A percentile compares a stretch with the other conserved stretches of the same genome.
These are phyloP conservation scores for Leptinotarsa rubiginosa DNA, from an alignment of 2,888 invertebrate genomes.

Conservation along the genomic window DNA sequence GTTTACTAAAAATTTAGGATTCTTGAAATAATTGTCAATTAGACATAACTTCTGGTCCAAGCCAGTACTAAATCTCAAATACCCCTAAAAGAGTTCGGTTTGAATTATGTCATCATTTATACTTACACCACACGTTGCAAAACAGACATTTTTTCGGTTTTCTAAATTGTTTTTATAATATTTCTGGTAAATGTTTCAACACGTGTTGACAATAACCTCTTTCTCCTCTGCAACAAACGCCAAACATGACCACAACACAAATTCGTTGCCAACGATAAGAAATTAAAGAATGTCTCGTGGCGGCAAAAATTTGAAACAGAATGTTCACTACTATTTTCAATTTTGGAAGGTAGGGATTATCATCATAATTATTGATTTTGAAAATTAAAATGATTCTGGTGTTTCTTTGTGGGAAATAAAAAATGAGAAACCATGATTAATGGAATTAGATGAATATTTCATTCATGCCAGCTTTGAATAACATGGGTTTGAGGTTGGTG, in stretches of 20 bases:
- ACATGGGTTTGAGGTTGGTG: no score
- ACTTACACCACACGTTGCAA: conserved; percentile 66
- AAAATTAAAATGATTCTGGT: no score
- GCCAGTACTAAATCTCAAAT: no score
- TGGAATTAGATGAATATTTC: no score
- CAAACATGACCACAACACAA: neutral
- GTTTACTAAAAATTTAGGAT: conserved; percentile 75
- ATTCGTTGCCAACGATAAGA: neutral
- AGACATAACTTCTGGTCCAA: no score
- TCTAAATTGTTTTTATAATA: conserved; percentile 30
- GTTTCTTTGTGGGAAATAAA: no score
- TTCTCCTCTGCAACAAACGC: no score
- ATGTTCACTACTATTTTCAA: neutral
- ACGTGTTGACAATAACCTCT: conserved; percentile 57
- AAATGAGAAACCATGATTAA: no score
- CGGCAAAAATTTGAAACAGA: neutral
- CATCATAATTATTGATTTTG: no score
- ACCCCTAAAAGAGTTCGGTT: neutral
- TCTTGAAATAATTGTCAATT: no score
- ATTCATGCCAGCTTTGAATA: no score
- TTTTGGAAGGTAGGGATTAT: neutral
- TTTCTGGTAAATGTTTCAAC: conserved; percentile 46
- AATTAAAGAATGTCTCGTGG: neutral
- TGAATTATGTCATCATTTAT: conserved; percentile 28
- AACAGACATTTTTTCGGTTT: conserved; percentile 59